phyloP scores from a whole-genome alignment of 1,140 invertebrate genomes.

The Platyura marginata region DNA sequence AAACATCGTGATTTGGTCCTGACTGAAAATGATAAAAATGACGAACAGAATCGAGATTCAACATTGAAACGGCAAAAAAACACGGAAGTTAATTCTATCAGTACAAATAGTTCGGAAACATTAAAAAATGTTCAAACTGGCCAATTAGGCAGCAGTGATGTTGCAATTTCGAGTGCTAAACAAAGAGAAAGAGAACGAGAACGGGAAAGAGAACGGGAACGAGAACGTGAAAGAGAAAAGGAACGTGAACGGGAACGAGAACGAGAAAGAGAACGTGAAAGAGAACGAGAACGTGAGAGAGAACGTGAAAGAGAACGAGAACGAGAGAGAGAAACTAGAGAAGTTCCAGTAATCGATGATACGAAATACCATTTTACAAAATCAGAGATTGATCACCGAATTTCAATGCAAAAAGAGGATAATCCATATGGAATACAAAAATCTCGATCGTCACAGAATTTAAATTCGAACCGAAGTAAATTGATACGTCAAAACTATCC shows the following conservation, averaged over 20 bases:
- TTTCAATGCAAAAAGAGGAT: neutral
- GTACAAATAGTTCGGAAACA: slow-evolving; percentile 28
- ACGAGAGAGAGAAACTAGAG: too few relatives aligned
- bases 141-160: neutral
- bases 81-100: slow-evolving; percentile 13
- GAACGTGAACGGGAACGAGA: too few relatives aligned
- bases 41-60: slow-evolving; percentile 12
- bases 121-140: slow-evolving; percentile 5
- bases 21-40: slow-evolving; percentile 25
- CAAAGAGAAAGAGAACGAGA: too few relatives aligned
- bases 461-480: neutral
- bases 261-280: too few relatives aligned
- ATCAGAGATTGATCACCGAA: neutral
- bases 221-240: too few relatives aligned
- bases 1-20: slow-evolving; percentile 60
- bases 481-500: neutral
- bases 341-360: neutral
- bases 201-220: too few relatives aligned
- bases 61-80: slow-evolving; percentile 5
- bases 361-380: neutral
- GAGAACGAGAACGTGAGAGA: too few relatives aligned
- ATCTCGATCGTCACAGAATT: neutral
- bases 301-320: too few relatives aligned
- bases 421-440: neutral
- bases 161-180: neutral